Conservation (phyloP, 2,113 vertebrate species). For the Anarhynchus alexandrinus region DNA sequence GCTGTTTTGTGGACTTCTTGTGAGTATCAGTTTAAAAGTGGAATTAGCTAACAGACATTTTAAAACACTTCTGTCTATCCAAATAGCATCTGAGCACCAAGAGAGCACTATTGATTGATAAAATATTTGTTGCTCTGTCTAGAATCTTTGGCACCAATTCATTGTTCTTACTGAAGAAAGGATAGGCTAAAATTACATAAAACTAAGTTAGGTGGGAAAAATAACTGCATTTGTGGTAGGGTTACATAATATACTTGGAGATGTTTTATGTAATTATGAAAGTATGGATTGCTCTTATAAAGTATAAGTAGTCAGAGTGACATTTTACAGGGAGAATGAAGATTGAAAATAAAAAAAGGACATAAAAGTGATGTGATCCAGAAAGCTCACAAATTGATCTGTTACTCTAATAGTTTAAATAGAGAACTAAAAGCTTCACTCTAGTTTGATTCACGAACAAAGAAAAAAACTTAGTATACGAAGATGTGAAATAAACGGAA, state of each 20-base stretch:
- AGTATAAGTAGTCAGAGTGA: slow-evolving; percentile 5
- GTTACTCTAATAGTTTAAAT: background rate
- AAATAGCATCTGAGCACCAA: background rate
- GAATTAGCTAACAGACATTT: slow-evolving; percentile 9
- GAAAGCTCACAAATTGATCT: slow-evolving; percentile 45
- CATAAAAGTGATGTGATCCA: slow-evolving; percentile 16
- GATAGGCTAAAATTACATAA: background rate
- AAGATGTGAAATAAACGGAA: background rate
- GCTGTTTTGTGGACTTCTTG: background rate
- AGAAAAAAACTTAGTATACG: background rate
- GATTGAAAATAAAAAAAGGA: slow-evolving; percentile 2
- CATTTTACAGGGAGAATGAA: slow-evolving; percentile 45
- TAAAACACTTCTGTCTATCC: background rate
- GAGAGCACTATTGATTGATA: slow-evolving; percentile 21
- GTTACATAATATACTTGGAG: background rate
- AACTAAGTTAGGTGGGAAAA: slow-evolving; percentile 24
- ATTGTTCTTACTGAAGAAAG: background rate
- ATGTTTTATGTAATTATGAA: slow-evolving; percentile 30
- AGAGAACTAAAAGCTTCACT: slow-evolving; percentile 12
- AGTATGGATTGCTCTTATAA: slow-evolving; percentile 55
- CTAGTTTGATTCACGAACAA: background rate
- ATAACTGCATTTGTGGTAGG: background rate
- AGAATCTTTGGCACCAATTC: slow-evolving; percentile 6
- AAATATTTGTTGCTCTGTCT: slow-evolving; percentile 38
- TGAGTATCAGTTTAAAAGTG: background rate